phyloP scores from a whole-genome alignment of 1,140 invertebrate genomes.

The Macrotrachela quadricornifera region DNA sequence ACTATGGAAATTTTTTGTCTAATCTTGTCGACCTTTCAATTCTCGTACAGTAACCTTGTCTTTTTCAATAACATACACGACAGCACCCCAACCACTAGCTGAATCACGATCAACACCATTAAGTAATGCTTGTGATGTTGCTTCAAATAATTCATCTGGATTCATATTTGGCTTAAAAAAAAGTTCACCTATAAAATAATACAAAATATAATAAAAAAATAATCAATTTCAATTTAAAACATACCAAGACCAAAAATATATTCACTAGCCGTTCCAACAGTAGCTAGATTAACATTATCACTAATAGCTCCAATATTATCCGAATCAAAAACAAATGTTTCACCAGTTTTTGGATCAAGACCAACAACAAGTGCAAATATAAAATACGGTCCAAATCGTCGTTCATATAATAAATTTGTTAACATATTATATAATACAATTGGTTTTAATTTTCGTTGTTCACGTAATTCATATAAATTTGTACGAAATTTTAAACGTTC shows the following conservation, averaged over 20 bases:
- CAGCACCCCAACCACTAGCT: conserved; percentile 85
- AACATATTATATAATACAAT: conserved; percentile 76
- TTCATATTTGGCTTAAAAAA: conserved; percentile 22
- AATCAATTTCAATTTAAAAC: no score
- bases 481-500: conserved; percentile 62
- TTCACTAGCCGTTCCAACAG: conserved; percentile 71
- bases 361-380: conserved; percentile 87
- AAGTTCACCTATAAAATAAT: neutral
- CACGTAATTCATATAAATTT: conserved; percentile 72
- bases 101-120: conserved; percentile 92
- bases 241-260: conserved; percentile 96
- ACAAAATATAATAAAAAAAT: no score
- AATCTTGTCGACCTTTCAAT: conserved; percentile 5
- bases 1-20: neutral
- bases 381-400: conserved; percentile 89
- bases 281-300: conserved; percentile 76
- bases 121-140: conserved; percentile 77
- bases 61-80: conserved; percentile 62
- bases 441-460: conserved; percentile 70
- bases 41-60: conserved; percentile 6
- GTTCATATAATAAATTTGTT: conserved; percentile 82
- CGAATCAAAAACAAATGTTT: conserved; percentile 77
- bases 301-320: conserved; percentile 78
- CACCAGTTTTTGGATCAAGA: conserved; percentile 56
- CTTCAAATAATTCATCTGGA: conserved; percentile 85